Conservation (phyloP, 1,140 invertebrate species). For the Chrysoperla carnea region DNA sequence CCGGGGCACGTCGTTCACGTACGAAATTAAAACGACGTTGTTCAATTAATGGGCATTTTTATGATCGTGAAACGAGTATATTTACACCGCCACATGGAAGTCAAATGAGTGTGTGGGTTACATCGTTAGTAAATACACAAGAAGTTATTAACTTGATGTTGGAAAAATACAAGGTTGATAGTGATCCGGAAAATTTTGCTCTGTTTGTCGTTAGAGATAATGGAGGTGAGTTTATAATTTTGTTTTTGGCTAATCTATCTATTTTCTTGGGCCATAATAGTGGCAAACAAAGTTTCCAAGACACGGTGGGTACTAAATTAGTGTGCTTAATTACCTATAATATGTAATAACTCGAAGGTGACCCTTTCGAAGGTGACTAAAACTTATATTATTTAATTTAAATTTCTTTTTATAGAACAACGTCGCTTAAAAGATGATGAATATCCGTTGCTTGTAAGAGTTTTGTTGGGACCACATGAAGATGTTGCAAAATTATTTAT, state of each 20-base stretch:
- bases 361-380: no score
- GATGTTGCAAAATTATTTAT: constrained; percentile 64
- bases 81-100: constrained; percentile 73
- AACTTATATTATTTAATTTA: no score
- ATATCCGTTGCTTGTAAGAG: constrained; percentile 58
- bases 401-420: constrained; percentile 41
- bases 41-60: constrained; percentile 79
- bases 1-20: constrained; percentile 44
- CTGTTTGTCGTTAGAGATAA: constrained; percentile 68
- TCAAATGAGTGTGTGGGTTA: constrained; percentile 72
- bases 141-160: constrained; percentile 73
- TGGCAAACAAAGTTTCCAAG: no score
- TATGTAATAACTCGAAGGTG: no score
- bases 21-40: constrained; percentile 56
- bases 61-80: constrained; percentile 73
- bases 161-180: constrained; percentile 79
- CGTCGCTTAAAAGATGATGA: constrained; percentile 56
- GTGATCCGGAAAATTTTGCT: constrained; percentile 58
- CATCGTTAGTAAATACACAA: constrained; percentile 57
- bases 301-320: no score
- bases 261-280: no score
- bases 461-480: constrained; percentile 67
- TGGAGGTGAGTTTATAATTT: constrained; percentile 37
- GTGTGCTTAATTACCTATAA: no score
- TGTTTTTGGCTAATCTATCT: not conserved